A percentile compares a stretch with the other conserved stretches of the same genome.
Evolutionary conservation across 2,888 invertebrate genomes (phyloP).

Genomic region (Mimachlamys varia): DNA sequence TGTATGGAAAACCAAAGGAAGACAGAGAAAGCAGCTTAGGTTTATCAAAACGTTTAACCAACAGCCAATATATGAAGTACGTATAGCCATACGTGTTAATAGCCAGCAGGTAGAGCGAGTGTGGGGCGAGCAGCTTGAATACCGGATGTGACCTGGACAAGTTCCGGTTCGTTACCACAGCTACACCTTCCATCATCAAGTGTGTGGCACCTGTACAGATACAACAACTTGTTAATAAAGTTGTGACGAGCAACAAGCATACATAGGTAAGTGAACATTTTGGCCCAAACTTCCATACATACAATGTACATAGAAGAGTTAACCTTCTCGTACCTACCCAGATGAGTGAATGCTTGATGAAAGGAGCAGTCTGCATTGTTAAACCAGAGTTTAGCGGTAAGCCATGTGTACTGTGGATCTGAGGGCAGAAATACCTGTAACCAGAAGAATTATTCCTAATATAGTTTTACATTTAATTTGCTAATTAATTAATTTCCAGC

Average conservation of each 20-base stretch:
- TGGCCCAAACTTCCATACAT: too few relatives aligned
- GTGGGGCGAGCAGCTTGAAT: slow-evolving; percentile 82
- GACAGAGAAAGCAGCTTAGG: too few relatives aligned
- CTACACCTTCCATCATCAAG: slow-evolving; percentile 82
- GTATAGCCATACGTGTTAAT: slow-evolving; percentile 82
- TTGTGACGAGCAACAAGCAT: too few relatives aligned
- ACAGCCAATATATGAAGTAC: too few relatives aligned
- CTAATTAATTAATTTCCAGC: too few relatives aligned
- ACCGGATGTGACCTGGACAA: slow-evolving; percentile 82
- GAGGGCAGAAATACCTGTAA: slow-evolving; percentile 79
- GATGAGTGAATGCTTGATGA: slow-evolving; percentile 79
- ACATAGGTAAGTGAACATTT: too few relatives aligned
- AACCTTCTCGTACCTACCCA: slow-evolving; percentile 63
- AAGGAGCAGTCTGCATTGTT: slow-evolving; percentile 79
- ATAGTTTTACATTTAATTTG: too few relatives aligned
- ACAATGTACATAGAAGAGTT: neutral
- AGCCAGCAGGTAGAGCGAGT: slow-evolving; percentile 82
- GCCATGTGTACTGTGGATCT: slow-evolving; percentile 77
- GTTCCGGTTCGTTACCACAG: slow-evolving; percentile 81
- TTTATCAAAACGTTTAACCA: too few relatives aligned
- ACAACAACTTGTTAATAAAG: too few relatives aligned
- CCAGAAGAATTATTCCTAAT: too few relatives aligned
- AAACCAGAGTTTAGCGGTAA: slow-evolving; percentile 80
- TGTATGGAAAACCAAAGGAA: too few relatives aligned
- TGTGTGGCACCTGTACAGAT: slow-evolving; percentile 80